Evolutionary conservation across 1,140 invertebrate genomes (phyloP).

Genomic region (Drosophila lacteicornis): DNA sequence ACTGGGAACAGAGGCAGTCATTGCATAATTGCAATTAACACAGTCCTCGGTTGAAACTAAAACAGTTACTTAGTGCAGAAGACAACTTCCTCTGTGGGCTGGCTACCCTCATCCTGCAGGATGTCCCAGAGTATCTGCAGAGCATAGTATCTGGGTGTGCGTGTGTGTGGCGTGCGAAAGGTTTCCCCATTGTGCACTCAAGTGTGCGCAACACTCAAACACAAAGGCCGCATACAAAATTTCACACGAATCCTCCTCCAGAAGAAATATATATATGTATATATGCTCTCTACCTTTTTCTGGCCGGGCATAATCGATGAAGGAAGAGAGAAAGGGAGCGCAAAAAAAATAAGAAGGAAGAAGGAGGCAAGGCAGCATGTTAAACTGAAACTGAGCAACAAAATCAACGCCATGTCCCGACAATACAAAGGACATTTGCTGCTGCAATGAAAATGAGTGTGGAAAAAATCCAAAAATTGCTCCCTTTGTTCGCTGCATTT

Average conservation of each 20-base stretch:
- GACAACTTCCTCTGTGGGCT: conserved; percentile 57
- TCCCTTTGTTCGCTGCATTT: conserved; percentile 18
- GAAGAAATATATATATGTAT: conserved; percentile 22
- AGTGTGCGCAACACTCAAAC: conserved; percentile 50
- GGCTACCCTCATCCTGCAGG: conserved; percentile 27
- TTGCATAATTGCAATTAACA: conserved; percentile 82
- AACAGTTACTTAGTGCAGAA: conserved; percentile 70
- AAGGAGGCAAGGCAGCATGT: conserved; percentile 23
- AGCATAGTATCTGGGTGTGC: neutral
- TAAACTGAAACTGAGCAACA: conserved; percentile 54
- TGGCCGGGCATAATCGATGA: conserved; percentile 50
- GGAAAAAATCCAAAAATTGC: conserved; percentile 35
- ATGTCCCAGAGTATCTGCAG: conserved; percentile 20
- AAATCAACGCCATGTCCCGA: conserved; percentile 54
- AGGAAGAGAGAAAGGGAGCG: conserved; percentile 16
- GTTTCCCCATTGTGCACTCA: conserved; percentile 58
- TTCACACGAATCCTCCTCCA: conserved; percentile 56
- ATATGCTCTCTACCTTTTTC: conserved; percentile 26
- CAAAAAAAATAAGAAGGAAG: conserved; percentile 5
- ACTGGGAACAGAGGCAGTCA: conserved; percentile 38
- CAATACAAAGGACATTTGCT: conserved; percentile 58
- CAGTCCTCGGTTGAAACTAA: conserved; percentile 50
- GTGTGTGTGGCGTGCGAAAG: conserved; percentile 50
- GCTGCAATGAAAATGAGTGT: conserved; percentile 51
- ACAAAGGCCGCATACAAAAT: conserved; percentile 50